These are phyloP conservation scores for Paedocypris micromegethes DNA, from an alignment of 2,797 vertebrate species.

Conservation along the genomic window DNA sequence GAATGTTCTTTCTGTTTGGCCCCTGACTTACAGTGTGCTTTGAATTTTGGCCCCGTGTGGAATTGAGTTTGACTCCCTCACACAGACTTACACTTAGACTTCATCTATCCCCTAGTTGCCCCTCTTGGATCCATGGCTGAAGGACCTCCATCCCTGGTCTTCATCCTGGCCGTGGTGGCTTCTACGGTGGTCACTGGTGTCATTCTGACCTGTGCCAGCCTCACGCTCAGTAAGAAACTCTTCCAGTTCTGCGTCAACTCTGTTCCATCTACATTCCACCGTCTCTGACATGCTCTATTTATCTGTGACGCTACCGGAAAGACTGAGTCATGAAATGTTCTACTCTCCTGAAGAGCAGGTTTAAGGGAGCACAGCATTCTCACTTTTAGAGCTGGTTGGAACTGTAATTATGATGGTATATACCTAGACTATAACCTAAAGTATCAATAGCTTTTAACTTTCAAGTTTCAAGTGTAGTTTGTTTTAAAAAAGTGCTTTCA, in stretches of 20 bases:
- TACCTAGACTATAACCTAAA: too few relatives aligned
- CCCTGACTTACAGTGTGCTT: too few relatives aligned
- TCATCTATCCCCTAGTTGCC: constrained; percentile 43
- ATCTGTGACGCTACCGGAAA: constrained; percentile 21
- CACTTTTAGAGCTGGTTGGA: constrained; percentile 5
- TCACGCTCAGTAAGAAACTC: constrained; percentile 81
- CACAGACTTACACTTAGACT: too few relatives aligned
- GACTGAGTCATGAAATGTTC: constrained; percentile 1
- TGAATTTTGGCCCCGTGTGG: too few relatives aligned
- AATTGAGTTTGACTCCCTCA: too few relatives aligned
- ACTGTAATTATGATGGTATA: background rate
- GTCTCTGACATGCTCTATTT: constrained; percentile 58
- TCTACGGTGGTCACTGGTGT: constrained; percentile 74
- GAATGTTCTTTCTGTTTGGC: too few relatives aligned
- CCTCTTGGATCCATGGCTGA: constrained; percentile 57
- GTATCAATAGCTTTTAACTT: too few relatives aligned
- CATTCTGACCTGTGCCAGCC: constrained; percentile 75
- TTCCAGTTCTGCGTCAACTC: constrained; percentile 66
- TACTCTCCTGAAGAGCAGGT: constrained; percentile 22
- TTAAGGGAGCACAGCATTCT: background rate
- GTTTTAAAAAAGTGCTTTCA: background rate
- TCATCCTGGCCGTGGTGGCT: constrained; percentile 77
- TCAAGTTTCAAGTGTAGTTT: background rate
- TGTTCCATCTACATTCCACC: constrained; percentile 68
- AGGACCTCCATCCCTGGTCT: constrained; percentile 67